Evolutionary conservation across 1,140 invertebrate species (phyloP), one percentile per base, ranked within the genome.

Genomic region (Drosophila persimilis): DNA sequence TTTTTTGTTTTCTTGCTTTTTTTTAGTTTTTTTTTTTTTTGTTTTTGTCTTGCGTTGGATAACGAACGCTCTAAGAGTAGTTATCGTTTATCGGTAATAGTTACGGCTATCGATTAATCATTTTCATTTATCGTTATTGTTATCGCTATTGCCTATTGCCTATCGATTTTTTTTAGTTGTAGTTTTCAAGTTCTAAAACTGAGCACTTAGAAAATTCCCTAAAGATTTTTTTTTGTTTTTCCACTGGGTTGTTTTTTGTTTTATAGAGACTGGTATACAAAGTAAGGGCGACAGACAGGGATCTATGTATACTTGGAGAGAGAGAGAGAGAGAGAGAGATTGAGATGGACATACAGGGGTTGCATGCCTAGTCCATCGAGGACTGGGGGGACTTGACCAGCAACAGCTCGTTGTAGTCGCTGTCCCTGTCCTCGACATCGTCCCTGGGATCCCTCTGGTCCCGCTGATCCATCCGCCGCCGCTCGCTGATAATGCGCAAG

Each of bases 321-420:
- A 48, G n/a, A 26, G 17, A 43, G n/a, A 26, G 17, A 43, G 24
- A 47, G 15, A 17, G 53, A 6, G 13, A 29, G 53, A 29, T 20
- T 20, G 22, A 52, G 24, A n/a, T 26, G 41, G 22, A 44, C 35
- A 39, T 39, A 1, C 35, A 13, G 35, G 39, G 20, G 24, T 20
- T 29, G 1, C n/a, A 29, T 39, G 46, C 52, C 50, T 88, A 88
- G 48, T 91, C 90, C 57, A 74, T 89, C 4, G 90, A 91, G 20
- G 90, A 90, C 43, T 91, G 86, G 26, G 89, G 90, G 9, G 90
- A 91, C 48, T 91, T 91, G 61, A 90, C 90, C 17, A 91, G 56
- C 39, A 91, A 53, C 41, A 91, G 70, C 64, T 91, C 85, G 20
- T 91, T 91, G 62, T 91, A 91, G 56, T 91, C 90, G 48, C 83